Evolutionary conservation across 1,140 invertebrate species (phyloP).

Genomic region (Ips nitidus): DNA sequence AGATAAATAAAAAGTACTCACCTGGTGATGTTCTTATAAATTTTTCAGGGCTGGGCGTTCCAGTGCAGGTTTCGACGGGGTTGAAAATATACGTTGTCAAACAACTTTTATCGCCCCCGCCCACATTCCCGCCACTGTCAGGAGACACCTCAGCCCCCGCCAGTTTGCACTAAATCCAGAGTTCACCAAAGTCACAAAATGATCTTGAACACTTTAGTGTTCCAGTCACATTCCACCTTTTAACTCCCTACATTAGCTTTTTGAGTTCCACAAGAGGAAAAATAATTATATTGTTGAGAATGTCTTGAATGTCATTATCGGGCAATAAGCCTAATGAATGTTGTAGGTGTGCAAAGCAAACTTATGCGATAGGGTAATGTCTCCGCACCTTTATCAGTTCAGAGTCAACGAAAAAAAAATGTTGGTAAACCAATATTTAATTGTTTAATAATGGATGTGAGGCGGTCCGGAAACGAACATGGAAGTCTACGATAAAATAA

Average conservation of each 20-base stretch:
- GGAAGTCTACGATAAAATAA: too few relatives aligned
- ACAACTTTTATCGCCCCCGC: slow-evolving; percentile 47
- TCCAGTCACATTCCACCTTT: neutral
- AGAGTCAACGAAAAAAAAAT: too few relatives aligned
- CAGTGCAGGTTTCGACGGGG: slow-evolving; percentile 50
- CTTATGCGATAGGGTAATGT: too few relatives aligned
- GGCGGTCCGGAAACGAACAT: too few relatives aligned
- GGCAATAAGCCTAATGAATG: slow-evolving; percentile 1
- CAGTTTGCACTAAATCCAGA: slow-evolving; percentile 43
- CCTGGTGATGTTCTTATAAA: slow-evolving; percentile 30
- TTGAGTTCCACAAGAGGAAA: too few relatives aligned
- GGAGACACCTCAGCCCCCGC: slow-evolving; percentile 45
- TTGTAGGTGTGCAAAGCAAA: neutral
- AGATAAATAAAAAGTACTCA: slow-evolving; percentile 4
- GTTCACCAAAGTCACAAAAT: neutral
- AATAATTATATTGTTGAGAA: too few relatives aligned
- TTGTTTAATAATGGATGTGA: too few relatives aligned
- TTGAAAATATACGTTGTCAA: slow-evolving; percentile 52
- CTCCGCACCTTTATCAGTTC: too few relatives aligned
- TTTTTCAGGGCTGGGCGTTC: slow-evolving; percentile 47
- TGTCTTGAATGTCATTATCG: neutral
- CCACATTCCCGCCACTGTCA: slow-evolving; percentile 39
- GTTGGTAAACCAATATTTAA: too few relatives aligned
- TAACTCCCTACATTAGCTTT: too few relatives aligned
- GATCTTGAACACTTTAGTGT: neutral